phyloP scores from a whole-genome alignment of 1,140 invertebrate genomes.

The Drosophila rhopaloa region DNA sequence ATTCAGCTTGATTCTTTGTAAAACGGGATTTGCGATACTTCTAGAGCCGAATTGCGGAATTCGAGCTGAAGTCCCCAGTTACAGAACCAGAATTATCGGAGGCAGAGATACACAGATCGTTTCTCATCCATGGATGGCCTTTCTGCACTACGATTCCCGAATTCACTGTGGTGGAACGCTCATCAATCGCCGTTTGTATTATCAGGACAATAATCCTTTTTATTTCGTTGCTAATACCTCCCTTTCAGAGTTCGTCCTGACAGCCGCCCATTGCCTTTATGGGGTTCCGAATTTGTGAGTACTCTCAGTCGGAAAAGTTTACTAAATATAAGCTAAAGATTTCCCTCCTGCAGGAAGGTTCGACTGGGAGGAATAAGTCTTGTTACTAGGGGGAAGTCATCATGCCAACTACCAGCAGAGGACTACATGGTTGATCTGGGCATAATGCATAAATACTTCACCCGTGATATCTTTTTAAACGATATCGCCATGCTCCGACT shows the following conservation, averaged over 20 bases:
- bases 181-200: background rate
- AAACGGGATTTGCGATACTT: background rate
- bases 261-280: constrained; percentile 1
- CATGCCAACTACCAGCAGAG: background rate
- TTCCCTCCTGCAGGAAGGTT: background rate
- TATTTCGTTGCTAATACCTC: background rate
- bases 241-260: background rate
- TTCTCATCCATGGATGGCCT: constrained; percentile 9
- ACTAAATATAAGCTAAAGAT: background rate
- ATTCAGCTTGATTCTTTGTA: too few species aligned
- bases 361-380: background rate
- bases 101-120: background rate
- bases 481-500: background rate
- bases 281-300: background rate
- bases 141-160: background rate
- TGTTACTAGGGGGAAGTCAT: background rate
- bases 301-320: background rate
- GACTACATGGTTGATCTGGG: background rate
- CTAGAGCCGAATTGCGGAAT: constrained; percentile 2
- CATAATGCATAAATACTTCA: background rate
- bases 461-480: background rate
- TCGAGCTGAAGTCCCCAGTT: background rate
- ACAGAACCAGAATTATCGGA: background rate
- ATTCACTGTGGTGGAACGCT: background rate
- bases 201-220: background rate